phyloP scores from a whole-genome alignment of 2,888 invertebrate species.

The Polyommatus icarus region DNA sequence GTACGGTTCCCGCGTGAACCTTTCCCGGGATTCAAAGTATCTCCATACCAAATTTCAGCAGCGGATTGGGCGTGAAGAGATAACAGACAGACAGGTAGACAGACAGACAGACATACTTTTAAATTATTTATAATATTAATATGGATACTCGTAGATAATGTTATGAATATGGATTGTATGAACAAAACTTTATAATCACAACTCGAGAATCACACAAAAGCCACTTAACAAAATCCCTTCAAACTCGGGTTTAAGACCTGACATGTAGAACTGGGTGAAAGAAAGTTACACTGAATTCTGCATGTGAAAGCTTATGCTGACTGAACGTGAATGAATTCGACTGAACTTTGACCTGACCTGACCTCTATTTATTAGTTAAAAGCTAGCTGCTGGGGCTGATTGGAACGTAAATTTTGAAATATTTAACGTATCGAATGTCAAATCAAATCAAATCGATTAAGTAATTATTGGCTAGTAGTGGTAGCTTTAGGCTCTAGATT shows the following conservation, averaged over 20 bases:
- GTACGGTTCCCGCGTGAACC: too few relatives aligned
- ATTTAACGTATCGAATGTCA: not conserved
- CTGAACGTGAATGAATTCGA: slow-evolving; percentile 8
- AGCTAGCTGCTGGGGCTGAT: slow-evolving; percentile 1
- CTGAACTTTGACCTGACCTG: slow-evolving; percentile 8
- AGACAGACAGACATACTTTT: too few relatives aligned
- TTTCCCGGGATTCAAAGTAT: too few relatives aligned
- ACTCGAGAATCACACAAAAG: not conserved
- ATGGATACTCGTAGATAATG: too few relatives aligned
- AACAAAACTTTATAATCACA: slow-evolving; percentile 10
- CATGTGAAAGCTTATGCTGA: slow-evolving; percentile 11
- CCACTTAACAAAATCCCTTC: not conserved
- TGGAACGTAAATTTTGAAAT: not conserved
- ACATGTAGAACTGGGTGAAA: not conserved
- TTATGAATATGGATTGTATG: not conserved
- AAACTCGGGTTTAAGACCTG: slow-evolving; percentile 1
- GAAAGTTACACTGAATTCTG: slow-evolving; percentile 13
- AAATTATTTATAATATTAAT: too few relatives aligned
- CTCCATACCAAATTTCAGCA: too few relatives aligned
- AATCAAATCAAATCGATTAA: too few relatives aligned
- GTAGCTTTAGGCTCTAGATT: too few relatives aligned
- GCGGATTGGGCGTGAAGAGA: too few relatives aligned
- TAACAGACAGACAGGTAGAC: too few relatives aligned
- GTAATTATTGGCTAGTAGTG: too few relatives aligned
- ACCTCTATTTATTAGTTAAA: slow-evolving; percentile 16